phyloP scores from a whole-genome alignment of 2,888 invertebrate genomes.

The Syrphus vitripennis region DNA sequence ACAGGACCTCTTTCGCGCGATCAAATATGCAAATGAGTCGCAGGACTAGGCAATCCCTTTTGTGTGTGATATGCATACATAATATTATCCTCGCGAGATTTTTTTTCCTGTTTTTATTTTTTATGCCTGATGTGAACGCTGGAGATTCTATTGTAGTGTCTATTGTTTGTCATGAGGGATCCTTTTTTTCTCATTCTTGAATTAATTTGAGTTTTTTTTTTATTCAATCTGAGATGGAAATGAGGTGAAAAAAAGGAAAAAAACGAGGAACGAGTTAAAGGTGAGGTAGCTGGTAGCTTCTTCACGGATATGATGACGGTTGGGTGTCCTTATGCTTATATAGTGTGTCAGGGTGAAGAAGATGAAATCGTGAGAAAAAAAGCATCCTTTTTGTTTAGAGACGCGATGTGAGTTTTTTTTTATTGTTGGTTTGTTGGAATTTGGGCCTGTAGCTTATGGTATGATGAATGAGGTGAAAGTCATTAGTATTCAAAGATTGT shows the following conservation, averaged over 20 bases:
- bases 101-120: slow-evolving; percentile 43
- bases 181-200: slow-evolving; percentile 66
- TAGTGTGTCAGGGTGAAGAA: slow-evolving; percentile 63
- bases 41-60: slow-evolving; percentile 67
- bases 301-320: slow-evolving; percentile 60
- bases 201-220: slow-evolving; percentile 68
- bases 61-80: slow-evolving; percentile 68
- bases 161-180: slow-evolving; percentile 69
- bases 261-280: slow-evolving; percentile 65
- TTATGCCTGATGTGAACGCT: slow-evolving; percentile 61
- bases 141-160: slow-evolving; percentile 60
- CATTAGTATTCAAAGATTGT: slow-evolving; percentile 63
- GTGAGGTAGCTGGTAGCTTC: slow-evolving; percentile 69
- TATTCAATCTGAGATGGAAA: slow-evolving; percentile 68
- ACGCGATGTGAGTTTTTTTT: slow-evolving; percentile 56
- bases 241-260: slow-evolving; percentile 69
- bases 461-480: slow-evolving; percentile 64
- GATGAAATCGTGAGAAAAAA: slow-evolving; percentile 71
- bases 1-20: slow-evolving; percentile 69
- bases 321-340: slow-evolving; percentile 47
- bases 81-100: slow-evolving; percentile 64
- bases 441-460: background rate
- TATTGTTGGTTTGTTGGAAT: background rate
- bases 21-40: slow-evolving; percentile 70
- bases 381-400: slow-evolving; percentile 32